Percentiles rank a stretch among this genome's conserved stretches.
phyloP scores from a whole-genome alignment of 2,113 vertebrate species.

The Addax nasomaculatus region DNA sequence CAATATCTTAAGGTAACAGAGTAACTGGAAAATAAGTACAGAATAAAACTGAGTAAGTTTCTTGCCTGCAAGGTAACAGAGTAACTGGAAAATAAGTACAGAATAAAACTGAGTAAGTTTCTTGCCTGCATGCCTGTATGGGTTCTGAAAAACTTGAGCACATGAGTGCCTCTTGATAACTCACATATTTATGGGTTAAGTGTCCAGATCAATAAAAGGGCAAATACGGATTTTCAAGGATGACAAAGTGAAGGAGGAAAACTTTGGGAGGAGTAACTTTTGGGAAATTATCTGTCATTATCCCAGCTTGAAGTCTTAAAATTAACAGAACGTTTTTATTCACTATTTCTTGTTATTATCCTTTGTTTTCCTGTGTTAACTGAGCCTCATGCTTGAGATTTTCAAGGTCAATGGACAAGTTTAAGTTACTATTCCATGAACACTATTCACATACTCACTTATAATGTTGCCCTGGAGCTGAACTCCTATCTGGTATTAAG shows the following conservation, averaged over 20 bases:
- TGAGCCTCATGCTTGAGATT: not conserved
- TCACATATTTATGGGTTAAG: not conserved
- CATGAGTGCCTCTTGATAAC: not conserved
- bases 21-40: not conserved
- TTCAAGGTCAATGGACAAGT: not conserved
- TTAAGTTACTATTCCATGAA: not conserved
- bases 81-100: not conserved
- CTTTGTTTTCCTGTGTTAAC: not conserved
- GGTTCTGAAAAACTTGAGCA: not conserved
- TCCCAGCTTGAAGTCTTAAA: not conserved
- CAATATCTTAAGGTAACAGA: not conserved
- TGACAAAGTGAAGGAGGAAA: not conserved
- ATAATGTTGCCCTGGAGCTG: fast-evolving
- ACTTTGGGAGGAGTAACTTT: not conserved
- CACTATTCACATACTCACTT: not conserved
- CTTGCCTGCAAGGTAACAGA: not conserved
- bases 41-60: not conserved
- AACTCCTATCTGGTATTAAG: not conserved
- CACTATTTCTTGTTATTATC: not conserved
- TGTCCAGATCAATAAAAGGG: not conserved
- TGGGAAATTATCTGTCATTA: not conserved
- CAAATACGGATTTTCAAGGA: not conserved
- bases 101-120: not conserved
- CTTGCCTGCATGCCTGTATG: not conserved
- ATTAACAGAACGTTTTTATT: not conserved